phyloP scores from a whole-genome alignment of 1,140 invertebrate genomes.

The Penaeus vannamei region DNA sequence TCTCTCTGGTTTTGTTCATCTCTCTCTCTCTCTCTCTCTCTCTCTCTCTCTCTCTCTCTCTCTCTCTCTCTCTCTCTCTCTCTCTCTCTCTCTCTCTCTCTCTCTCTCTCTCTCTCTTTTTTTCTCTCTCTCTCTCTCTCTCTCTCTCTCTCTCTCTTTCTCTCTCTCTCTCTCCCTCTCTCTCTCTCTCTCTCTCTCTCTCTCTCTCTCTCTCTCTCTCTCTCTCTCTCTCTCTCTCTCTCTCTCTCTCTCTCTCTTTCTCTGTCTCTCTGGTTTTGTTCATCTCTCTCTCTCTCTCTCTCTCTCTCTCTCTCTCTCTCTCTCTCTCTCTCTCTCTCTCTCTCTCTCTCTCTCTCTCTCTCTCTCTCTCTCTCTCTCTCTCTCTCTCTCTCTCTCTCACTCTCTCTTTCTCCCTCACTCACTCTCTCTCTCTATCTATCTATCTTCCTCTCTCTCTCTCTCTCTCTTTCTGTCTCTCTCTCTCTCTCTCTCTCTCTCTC shows the following conservation, averaged over 20 bases:
- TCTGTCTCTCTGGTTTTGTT: no score
- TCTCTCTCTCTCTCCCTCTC: no score
- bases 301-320: not conserved
- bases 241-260: not conserved
- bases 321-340: not conserved
- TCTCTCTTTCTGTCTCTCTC: conserved; percentile 6
- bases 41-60: no score
- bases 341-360: not conserved
- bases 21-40: no score
- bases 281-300: not conserved
- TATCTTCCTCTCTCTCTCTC: no score
- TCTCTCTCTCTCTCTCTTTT: no score
- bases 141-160: not conserved
- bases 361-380: not conserved
- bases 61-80: no score
- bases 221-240: not conserved
- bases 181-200: no score
- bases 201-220: not conserved
- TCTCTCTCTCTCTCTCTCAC: no score
- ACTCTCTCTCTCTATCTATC: no score
- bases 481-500: conserved; percentile 11
- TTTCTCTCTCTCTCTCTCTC: not conserved
- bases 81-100: not conserved
- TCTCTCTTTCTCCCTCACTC: no score
- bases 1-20: no score